Conservation (phyloP, 2,113 vertebrate genomes). For the Cochlearius cochlearius region DNA sequence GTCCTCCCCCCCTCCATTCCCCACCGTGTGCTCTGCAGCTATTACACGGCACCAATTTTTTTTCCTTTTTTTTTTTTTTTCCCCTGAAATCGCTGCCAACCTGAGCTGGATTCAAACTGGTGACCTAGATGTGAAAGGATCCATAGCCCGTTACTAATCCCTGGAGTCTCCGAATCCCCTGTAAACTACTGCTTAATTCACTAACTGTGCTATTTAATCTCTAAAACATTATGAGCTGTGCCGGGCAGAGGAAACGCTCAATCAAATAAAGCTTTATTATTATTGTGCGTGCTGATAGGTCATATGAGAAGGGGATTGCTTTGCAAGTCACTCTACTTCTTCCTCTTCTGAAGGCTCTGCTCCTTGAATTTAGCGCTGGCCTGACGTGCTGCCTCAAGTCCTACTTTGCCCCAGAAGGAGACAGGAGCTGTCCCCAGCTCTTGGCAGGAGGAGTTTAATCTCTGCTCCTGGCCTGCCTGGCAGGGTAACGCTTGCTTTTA, state of each 20-base stretch:
- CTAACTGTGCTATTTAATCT: constrained; percentile 71
- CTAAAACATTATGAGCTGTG: constrained; percentile 55
- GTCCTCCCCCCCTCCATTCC: background rate
- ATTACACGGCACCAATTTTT: background rate
- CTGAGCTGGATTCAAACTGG: constrained; percentile 41
- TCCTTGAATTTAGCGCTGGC: constrained; percentile 3
- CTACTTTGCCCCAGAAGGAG: background rate
- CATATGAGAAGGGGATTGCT: constrained; percentile 41
- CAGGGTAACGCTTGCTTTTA: background rate
- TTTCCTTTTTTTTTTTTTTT: background rate
- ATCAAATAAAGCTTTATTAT: constrained; percentile 67
- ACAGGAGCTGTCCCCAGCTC: background rate
- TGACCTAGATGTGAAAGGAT: constrained; percentile 69
- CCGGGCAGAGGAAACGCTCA: constrained; percentile 48
- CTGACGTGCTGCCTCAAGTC: background rate
- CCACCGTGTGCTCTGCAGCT: background rate
- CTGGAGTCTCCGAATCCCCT: constrained; percentile 50
- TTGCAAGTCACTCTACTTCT: constrained; percentile 1
- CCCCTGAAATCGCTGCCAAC: background rate
- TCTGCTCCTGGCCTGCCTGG: background rate
- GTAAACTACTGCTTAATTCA: constrained; percentile 71
- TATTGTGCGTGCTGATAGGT: constrained; percentile 34
- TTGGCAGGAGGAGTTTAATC: background rate
- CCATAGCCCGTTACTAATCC: constrained; percentile 64
- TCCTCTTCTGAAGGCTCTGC: background rate